phyloP scores from a whole-genome alignment of 2,113 vertebrate genomes.

The Circaetus cinerascens region DNA sequence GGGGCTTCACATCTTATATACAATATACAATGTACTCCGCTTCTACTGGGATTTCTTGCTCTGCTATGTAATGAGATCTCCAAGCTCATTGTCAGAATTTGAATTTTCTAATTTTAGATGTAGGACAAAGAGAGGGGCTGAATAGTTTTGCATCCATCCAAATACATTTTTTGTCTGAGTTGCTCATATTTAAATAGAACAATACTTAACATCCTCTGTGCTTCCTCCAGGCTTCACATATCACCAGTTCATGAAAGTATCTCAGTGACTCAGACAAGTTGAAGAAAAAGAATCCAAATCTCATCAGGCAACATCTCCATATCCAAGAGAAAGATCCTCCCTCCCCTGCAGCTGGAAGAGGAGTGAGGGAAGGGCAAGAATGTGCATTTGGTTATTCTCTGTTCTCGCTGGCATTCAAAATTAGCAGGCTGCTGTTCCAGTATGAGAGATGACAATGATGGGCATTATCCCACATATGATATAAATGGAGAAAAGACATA shows the following conservation, averaged over 20 bases:
- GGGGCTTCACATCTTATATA: background rate
- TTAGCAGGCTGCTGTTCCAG: background rate
- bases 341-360: slow-evolving; percentile 28
- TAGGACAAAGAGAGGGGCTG: background rate
- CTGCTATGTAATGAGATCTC: background rate
- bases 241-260: background rate
- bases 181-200: background rate
- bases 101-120: background rate
- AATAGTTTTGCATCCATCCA: background rate
- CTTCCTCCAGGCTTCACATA: background rate
- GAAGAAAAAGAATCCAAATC: background rate
- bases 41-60: background rate
- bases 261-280: background rate
- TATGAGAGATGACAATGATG: background rate
- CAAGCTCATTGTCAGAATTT: background rate
- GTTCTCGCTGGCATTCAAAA: background rate
- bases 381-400: slow-evolving; percentile 2
- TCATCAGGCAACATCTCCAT: background rate
- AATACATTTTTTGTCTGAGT: background rate
- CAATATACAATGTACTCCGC: background rate
- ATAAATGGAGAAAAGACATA: background rate
- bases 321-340: slow-evolving; percentile 4
- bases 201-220: background rate
- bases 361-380: slow-evolving; percentile 13
- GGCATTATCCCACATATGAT: slow-evolving; percentile 7